Conservation (phyloP, 2,888 invertebrate species). For the Calameuta pallipes region DNA sequence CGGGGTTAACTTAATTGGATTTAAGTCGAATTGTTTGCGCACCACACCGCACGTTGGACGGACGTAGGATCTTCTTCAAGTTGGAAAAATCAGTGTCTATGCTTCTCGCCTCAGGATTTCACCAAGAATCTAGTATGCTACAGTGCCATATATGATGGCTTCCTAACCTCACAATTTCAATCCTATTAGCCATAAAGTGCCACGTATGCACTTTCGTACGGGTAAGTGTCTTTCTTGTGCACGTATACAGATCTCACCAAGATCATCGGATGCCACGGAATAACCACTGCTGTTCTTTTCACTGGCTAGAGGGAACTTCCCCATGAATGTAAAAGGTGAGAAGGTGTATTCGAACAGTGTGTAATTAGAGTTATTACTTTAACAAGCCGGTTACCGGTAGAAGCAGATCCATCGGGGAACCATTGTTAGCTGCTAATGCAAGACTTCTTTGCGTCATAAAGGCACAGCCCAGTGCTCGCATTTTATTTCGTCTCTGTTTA, state of each 20-base stretch:
- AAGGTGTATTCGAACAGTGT: slow-evolving; percentile 49
- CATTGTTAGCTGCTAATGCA: slow-evolving; percentile 53
- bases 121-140: not conserved
- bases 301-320: not conserved
- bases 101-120: not conserved
- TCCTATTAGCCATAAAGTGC: not conserved
- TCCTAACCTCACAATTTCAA: not conserved
- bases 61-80: slow-evolving; percentile 2
- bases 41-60: slow-evolving; percentile 27
- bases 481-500: not conserved
- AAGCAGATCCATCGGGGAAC: slow-evolving; percentile 26
- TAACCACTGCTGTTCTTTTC: not conserved
- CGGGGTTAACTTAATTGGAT: slow-evolving; percentile 61
- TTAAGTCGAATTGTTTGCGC: slow-evolving; percentile 58
- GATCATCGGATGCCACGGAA: not conserved
- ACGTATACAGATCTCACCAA: not conserved
- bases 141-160: not conserved
- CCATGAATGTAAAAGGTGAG: slow-evolving; percentile 43
- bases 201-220: not conserved
- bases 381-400: slow-evolving; percentile 52
- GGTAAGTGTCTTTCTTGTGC: too few relatives aligned
- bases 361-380: slow-evolving; percentile 59
- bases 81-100: not conserved
- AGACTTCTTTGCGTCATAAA: slow-evolving; percentile 56
- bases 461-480: slow-evolving; percentile 10